A percentile compares a stretch with the other conserved stretches of the same genome.
These are phyloP conservation scores for Poeciliopsis turrubarensis DNA, from an alignment of 2,113 vertebrate species.

Conservation along the genomic window DNA sequence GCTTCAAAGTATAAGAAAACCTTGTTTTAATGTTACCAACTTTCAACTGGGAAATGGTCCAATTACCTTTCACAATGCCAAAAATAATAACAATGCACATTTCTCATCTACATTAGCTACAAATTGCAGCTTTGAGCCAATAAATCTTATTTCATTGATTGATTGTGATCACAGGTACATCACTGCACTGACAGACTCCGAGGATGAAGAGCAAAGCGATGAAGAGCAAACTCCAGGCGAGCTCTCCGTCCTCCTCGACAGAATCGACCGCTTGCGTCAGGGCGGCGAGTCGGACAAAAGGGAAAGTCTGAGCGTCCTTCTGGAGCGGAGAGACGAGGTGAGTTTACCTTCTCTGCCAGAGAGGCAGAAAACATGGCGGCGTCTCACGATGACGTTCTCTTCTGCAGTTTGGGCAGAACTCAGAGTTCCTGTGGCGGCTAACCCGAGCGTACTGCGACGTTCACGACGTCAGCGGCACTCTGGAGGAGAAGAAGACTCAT, in stretches of 20 bases:
- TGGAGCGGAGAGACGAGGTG: slow-evolving; percentile 87
- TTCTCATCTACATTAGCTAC: not conserved
- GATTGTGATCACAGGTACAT: slow-evolving; percentile 85
- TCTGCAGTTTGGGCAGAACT: slow-evolving; percentile 83
- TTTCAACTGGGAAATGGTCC: too few species aligned
- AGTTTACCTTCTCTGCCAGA: not conserved
- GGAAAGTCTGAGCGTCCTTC: slow-evolving; percentile 82
- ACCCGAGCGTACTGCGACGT: slow-evolving; percentile 88
- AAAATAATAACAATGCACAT: not conserved
- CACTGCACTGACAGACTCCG: slow-evolving; percentile 93
- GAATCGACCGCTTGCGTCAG: slow-evolving; percentile 81
- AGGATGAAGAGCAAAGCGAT: slow-evolving; percentile 77
- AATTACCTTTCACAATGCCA: too few species aligned
- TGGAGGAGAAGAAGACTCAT: slow-evolving; percentile 86
- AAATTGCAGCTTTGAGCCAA: too few species aligned
- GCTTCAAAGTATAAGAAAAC: too few species aligned
- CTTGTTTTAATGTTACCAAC: too few species aligned
- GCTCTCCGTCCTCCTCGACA: slow-evolving; percentile 80
- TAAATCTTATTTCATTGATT: slow-evolving; percentile 8
- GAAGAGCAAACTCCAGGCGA: slow-evolving; percentile 65
- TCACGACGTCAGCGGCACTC: slow-evolving; percentile 83
- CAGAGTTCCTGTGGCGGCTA: slow-evolving; percentile 90
- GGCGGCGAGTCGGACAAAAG: slow-evolving; percentile 82
- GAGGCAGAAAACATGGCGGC: not conserved
- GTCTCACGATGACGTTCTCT: not conserved